A percentile compares a stretch with the other conserved stretches of the same genome.
These are phyloP conservation scores for Coracias cyanogaster DNA, from an alignment of 2,797 vertebrate genomes.

Conservation along the genomic window DNA sequence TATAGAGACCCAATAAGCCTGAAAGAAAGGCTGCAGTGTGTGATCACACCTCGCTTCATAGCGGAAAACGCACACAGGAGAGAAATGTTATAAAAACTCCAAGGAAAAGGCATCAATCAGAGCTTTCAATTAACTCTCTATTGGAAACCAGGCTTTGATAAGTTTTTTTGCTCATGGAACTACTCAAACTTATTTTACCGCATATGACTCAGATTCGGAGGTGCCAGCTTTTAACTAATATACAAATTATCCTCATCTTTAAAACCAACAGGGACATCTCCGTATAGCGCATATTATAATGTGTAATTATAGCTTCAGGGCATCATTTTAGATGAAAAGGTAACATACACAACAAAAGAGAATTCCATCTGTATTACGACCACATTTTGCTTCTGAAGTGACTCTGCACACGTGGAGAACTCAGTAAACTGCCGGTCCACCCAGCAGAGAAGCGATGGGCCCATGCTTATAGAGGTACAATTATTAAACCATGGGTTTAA, in stretches of 20 bases:
- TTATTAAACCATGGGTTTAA: not conserved
- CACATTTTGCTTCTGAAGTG: conserved; percentile 1
- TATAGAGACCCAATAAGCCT: not conserved
- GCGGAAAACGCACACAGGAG: not conserved
- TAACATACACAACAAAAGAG: conserved; percentile 37
- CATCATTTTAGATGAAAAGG: conserved; percentile 38
- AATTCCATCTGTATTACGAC: not conserved
- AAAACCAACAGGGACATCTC: conserved; percentile 33
- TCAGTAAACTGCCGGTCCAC: not conserved
- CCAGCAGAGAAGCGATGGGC: not conserved
- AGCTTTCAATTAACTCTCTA: conserved; percentile 61
- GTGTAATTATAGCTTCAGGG: conserved; percentile 41
- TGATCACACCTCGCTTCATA: conserved; percentile 55
- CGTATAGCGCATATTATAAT: not conserved
- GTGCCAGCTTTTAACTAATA: conserved; percentile 59
- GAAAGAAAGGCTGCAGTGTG: conserved; percentile 55
- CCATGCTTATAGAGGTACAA: fast-evolving
- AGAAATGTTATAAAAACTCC: conserved; percentile 16
- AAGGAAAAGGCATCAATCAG: conserved; percentile 47
- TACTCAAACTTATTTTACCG: conserved; percentile 10
- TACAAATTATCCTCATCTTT: conserved; percentile 49
- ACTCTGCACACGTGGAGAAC: not conserved
- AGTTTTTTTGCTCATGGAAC: conserved; percentile 12
- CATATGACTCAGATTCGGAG: not conserved
- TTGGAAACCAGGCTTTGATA: conserved; percentile 50